Base-by-base conservation (phyloP, 2,888 invertebrate genomes). In the Melitaea athalia region DNA sequence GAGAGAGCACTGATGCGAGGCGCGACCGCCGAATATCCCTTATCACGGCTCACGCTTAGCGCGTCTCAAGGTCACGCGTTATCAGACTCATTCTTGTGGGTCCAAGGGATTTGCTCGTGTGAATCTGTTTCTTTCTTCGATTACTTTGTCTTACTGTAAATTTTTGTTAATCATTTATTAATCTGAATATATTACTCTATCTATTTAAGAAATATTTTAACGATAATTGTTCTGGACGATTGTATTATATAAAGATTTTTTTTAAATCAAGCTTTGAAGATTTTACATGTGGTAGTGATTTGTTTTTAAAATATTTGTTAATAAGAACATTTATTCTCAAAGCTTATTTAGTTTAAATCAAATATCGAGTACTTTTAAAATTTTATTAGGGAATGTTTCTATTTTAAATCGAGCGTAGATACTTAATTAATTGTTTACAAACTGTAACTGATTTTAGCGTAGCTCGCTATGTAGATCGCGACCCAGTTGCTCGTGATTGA, bases 401-500 rank as follows among this genome's bases (percentile, higher is more conserved):
- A 50, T 31, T 43, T 50, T 17, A 59, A 43, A 69, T 57, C 38
- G 52, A 31, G 47, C 63, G 62, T 59, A 57, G 64, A 64, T 64
- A 59, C 47, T 63, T 17, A 70, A 67, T 62, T 70, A 78, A 79
- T 81, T 84, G 82, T 85, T 87, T 85, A 85, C 81, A 84, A 78
- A 81, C 81, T 79, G 82, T 79, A 83, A 84, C 85, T 83, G 84
- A 81, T 84, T 85, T 81, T 82, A 84, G 84, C 83, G 83, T 76
- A 72, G 77, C 83, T 83, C 83, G 85, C 85, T 85, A 91, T 89
- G 87, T 89, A 83, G 89, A 88, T 85, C 88, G 87, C 88, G 91
- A 89, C 91, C 92, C 84, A 92, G 86, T 91, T 92, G 87, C 84
- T 85, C 85, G 87, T 88, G 90, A 89, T 91, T 89, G 90, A 91